These are phyloP conservation scores for Crossocerus cetratus DNA, from an alignment of 2,888 invertebrate species.

Conservation along the genomic window DNA sequence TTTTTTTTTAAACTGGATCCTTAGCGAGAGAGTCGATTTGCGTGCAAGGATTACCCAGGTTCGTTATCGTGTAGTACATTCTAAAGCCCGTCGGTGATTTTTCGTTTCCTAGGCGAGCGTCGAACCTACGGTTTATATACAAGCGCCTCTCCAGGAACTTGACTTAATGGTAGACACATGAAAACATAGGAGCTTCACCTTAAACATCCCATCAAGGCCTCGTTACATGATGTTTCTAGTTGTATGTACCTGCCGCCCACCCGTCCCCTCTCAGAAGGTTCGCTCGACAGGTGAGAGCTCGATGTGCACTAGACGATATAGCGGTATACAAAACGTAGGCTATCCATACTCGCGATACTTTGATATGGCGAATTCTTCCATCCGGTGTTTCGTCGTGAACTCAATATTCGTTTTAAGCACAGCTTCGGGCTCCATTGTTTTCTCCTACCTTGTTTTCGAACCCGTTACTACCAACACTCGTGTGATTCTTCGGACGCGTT, in stretches of 20 bases:
- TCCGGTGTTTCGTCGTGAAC: conserved; percentile 11
- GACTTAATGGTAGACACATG: no score
- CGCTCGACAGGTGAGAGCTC: no score
- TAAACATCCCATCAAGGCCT: no score
- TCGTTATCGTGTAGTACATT: conserved; percentile 33
- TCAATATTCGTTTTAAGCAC: conserved; percentile 35
- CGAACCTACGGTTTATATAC: conserved; percentile 36
- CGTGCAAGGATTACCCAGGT: conserved; percentile 23
- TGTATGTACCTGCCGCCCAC: no score
- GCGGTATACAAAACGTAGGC: conserved; percentile 24
- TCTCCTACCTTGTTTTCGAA: conserved; percentile 25
- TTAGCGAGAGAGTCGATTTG: conserved; percentile 58
- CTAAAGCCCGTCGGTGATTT: conserved; percentile 22
- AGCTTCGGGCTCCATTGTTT: conserved; percentile 28
- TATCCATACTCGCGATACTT: conserved; percentile 45
- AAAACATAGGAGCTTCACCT: no score
- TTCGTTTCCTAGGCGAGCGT: conserved; percentile 28
- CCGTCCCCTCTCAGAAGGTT: no score
- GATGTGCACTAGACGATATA: not conserved
- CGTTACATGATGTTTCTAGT: no score
- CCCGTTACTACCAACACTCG: conserved; percentile 38
- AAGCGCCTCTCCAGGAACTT: not conserved
- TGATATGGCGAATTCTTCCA: conserved; percentile 36
- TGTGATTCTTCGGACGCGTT: conserved; percentile 36
- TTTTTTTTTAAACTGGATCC: conserved; percentile 40